These are phyloP conservation scores for Nemotelus nigrinus DNA, from an alignment of 2,888 invertebrate species.

Conservation along the genomic window DNA sequence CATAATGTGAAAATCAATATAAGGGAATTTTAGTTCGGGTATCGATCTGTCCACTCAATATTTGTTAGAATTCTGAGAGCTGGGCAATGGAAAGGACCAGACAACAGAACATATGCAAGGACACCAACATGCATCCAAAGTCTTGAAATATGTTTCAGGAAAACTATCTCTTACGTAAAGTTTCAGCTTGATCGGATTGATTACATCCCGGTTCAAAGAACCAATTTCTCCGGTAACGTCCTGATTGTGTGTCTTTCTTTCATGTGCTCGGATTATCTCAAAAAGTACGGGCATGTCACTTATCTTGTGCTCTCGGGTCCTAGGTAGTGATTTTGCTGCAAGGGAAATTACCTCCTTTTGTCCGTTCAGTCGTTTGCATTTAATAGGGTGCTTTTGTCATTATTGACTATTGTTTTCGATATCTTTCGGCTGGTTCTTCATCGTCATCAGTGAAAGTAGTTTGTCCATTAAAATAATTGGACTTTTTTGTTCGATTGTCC, in stretches of 20 bases:
- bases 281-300: background rate
- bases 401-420: conserved; percentile 21
- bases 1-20: conserved; percentile 22
- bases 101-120: background rate
- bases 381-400: conserved; percentile 7
- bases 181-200: background rate
- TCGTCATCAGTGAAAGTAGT: conserved; percentile 2
- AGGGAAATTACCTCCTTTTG: conserved; percentile 19
- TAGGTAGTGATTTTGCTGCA: background rate
- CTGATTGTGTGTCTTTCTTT: background rate
- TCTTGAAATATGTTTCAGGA: background rate
- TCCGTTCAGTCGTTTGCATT: conserved; percentile 17
- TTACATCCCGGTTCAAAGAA: background rate
- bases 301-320: background rate
- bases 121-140: background rate
- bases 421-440: background rate
- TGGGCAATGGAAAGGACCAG: background rate
- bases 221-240: background rate
- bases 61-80: background rate
- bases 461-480: conserved; percentile 17
- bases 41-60: conserved; percentile 2
- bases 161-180: conserved; percentile 16
- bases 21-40: background rate
- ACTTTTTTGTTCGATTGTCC: background rate
- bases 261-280: background rate